Evolutionary conservation across 1,140 invertebrate genomes (phyloP).

Genomic region (Zaprionus capensis): DNA sequence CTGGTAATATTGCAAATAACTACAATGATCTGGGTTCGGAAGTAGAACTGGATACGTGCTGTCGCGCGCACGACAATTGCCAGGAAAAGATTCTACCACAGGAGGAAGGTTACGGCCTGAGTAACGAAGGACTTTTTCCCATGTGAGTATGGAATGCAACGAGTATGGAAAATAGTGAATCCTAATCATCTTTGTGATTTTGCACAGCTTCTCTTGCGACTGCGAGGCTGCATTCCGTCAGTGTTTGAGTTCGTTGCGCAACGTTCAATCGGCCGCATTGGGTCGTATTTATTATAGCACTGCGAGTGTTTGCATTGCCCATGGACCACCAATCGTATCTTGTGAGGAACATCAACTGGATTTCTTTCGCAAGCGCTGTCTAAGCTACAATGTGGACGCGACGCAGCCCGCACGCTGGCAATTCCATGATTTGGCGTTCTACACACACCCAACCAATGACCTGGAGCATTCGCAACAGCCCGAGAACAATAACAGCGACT

Average conservation of each 20-base stretch:
- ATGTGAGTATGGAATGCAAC: slow-evolving; percentile 65
- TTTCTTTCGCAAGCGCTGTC: slow-evolving; percentile 83
- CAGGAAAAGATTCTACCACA: slow-evolving; percentile 86
- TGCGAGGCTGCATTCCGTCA: slow-evolving; percentile 89
- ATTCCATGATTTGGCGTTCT: slow-evolving; percentile 86
- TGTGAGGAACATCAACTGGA: slow-evolving; percentile 85
- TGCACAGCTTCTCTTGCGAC: slow-evolving; percentile 85
- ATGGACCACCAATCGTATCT: slow-evolving; percentile 86
- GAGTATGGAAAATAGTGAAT: background rate
- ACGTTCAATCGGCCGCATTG: slow-evolving; percentile 85
- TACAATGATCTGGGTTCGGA: slow-evolving; percentile 89
- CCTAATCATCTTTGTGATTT: background rate
- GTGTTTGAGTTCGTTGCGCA: slow-evolving; percentile 86
- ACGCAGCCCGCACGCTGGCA: slow-evolving; percentile 85
- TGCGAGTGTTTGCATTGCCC: slow-evolving; percentile 87
- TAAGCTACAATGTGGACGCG: slow-evolving; percentile 85
- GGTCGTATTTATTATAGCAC: slow-evolving; percentile 89
- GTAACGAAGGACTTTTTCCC: slow-evolving; percentile 87
- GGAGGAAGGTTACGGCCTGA: slow-evolving; percentile 86
- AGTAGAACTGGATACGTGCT: slow-evolving; percentile 90
- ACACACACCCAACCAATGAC: slow-evolving; percentile 54
- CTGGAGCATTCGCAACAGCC: slow-evolving; percentile 11
- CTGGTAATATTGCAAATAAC: slow-evolving; percentile 89
- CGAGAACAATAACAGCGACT: slow-evolving; percentile 6
- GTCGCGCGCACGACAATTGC: slow-evolving; percentile 91